Base-by-base conservation (phyloP, 1,140 invertebrate species). In the Heliconius congener region DNA sequence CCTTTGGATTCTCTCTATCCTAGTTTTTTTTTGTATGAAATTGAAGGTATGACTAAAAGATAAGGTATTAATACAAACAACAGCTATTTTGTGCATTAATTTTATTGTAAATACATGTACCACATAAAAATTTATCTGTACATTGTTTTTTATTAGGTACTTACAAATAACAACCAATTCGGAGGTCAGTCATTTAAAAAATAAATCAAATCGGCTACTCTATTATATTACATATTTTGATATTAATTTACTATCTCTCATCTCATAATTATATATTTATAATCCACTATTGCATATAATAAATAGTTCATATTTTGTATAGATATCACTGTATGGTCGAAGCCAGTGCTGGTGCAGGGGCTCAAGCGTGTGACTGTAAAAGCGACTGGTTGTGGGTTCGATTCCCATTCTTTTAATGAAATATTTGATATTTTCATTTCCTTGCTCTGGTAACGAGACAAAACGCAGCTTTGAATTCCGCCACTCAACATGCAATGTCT, bases 61-160 rank as follows among this genome's bases (percentile, higher is more conserved):
- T 55, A 74, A 70, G n/a, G 60, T 39, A 70, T 23, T n/a, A n/a
- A 27, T 55, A 76, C 8, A 76, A 76, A 42, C n/a, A 66, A 66
- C 16, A 30, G 1, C 9, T n/a, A 27, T 66, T 66, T 66, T 66
- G 60, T 66, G 60, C 60, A 16, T 30, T 66, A 66, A 87, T 83
- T 90, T 91, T 91, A 90, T 85, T 90, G 84, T 88, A 90, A 88
- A 90, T 90, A 86, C 82, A 91, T 88, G 87, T 88, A 89, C 83
- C 82, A 90, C 90, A 91, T 91, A 91, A 87, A 90, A 91, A 90
- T 83, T 89, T 89, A 85, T 84, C 87, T 91, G 90, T 89, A 91
- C 89, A 91, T 73, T 80, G 76, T 83, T 82, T 82, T 79, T 81
- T 83, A 83, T 85, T 82, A 82, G 23, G 73, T 85, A 79, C 87